Percentiles rank a stretch among this genome's conserved stretches.
These are phyloP conservation scores for Thymallus thymallus DNA, from an alignment of 2,113 vertebrate species.

Conservation along the genomic window DNA sequence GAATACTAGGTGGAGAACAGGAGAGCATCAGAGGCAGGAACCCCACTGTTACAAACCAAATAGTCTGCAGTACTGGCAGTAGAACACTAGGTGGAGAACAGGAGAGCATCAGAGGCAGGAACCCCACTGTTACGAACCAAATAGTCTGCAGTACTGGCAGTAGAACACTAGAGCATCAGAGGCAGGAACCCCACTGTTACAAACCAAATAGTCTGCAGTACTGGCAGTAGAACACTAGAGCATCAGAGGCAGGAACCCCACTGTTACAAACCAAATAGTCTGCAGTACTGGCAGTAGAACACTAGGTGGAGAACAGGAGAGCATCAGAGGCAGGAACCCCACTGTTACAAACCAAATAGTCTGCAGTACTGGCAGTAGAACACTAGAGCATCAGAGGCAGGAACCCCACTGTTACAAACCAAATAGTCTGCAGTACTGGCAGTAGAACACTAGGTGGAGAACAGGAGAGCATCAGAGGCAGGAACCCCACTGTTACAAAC, in stretches of 20 bases:
- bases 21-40: not conserved
- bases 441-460: conserved; percentile 83
- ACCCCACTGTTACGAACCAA: too few species aligned
- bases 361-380: conserved; percentile 93
- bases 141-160: conserved; percentile 93
- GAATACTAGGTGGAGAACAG: conserved; percentile 75
- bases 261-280: conserved; percentile 63
- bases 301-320: not conserved
- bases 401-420: too few species aligned
- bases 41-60: too few species aligned
- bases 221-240: conserved; percentile 91
- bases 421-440: conserved; percentile 90
- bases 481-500: too few species aligned
- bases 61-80: conserved; percentile 94
- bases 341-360: conserved; percentile 61
- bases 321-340: not conserved
- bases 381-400: conserved; percentile 65
- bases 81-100: conserved; percentile 79
- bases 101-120: not conserved
- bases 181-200: too few species aligned
- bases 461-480: not conserved
- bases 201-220: conserved; percentile 80
- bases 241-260: not conserved
- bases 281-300: conserved; percentile 80
- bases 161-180: conserved; percentile 78